These are phyloP conservation scores for Matsumurasca onukii DNA, from an alignment of 1,140 invertebrate genomes.

Conservation along the genomic window DNA sequence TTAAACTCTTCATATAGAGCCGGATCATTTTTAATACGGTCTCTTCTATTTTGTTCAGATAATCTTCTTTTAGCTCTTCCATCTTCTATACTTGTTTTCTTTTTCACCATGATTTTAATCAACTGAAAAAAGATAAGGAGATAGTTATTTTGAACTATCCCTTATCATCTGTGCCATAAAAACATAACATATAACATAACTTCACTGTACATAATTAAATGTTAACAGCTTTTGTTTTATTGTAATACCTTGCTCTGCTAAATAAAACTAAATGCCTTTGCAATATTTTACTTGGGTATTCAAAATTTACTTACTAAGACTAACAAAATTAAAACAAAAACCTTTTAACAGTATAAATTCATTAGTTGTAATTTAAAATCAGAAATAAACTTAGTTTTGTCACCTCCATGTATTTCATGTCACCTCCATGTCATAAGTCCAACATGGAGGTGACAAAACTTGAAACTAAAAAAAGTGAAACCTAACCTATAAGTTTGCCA, in stretches of 20 bases:
- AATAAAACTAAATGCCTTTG: too few species aligned
- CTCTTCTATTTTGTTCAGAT: neutral
- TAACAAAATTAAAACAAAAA: too few species aligned
- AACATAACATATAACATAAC: neutral
- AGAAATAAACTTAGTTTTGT: neutral
- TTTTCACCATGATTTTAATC: constrained; percentile 4
- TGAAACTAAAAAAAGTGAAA: neutral
- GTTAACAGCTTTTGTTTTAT: too few species aligned
- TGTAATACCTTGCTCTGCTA: too few species aligned
- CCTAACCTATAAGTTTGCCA: constrained; percentile 10
- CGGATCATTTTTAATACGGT: constrained; percentile 3
- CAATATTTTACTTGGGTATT: neutral
- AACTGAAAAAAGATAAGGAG: neutral
- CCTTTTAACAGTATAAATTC: neutral
- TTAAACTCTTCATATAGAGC: constrained; percentile 6
- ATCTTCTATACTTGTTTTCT: neutral
- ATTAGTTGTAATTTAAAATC: neutral
- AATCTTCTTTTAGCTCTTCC: neutral
- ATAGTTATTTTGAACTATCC: constrained; percentile 3
- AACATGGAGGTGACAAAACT: constrained; percentile 7
- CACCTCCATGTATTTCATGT: constrained; percentile 10
- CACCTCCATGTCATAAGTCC: neutral
- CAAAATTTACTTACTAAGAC: neutral
- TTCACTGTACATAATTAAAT: too few species aligned
- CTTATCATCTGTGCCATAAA: neutral